phyloP scores from a whole-genome alignment of 1,140 invertebrate genomes.

The Achatina immaculata region DNA sequence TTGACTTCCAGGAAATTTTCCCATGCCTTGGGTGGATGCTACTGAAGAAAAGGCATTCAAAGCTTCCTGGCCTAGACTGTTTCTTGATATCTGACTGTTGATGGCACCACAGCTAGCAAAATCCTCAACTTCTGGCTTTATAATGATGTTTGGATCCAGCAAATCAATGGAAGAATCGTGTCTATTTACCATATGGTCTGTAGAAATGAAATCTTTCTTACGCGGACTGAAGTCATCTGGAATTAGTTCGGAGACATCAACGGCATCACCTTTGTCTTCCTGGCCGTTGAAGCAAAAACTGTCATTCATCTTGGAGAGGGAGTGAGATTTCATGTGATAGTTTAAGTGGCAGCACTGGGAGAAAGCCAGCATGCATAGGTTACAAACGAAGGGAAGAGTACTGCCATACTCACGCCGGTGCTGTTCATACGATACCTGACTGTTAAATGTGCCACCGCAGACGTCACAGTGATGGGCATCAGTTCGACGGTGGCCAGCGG shows the following conservation, averaged over 20 bases:
- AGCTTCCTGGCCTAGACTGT: background rate
- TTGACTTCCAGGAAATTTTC: background rate
- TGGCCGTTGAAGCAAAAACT: background rate
- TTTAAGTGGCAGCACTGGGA: conserved; percentile 35
- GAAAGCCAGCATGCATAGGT: conserved; percentile 34
- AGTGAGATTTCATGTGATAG: conserved; percentile 33
- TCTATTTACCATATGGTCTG: background rate
- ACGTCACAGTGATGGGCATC: conserved; percentile 34
- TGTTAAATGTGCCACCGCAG: conserved; percentile 32
- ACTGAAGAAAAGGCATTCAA: background rate
- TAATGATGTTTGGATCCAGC: background rate
- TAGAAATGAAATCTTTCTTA: background rate
- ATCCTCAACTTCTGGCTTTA: conserved; percentile 21
- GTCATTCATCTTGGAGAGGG: conserved; percentile 20
- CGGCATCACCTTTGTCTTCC: background rate
- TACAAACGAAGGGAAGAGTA: conserved; percentile 30
- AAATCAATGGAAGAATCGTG: background rate
- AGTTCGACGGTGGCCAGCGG: conserved; percentile 10
- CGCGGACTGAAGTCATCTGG: conserved; percentile 24
- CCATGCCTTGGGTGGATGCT: background rate
- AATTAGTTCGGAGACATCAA: conserved; percentile 21
- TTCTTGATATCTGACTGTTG: background rate
- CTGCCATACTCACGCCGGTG: conserved; percentile 21
- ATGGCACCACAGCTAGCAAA: no score
- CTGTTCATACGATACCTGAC: conserved; percentile 20